Evolutionary conservation across 2,797 vertebrate species (phyloP), one percentile per base, ranked within the genome.

Genomic region (Coregonus suidteri): DNA sequence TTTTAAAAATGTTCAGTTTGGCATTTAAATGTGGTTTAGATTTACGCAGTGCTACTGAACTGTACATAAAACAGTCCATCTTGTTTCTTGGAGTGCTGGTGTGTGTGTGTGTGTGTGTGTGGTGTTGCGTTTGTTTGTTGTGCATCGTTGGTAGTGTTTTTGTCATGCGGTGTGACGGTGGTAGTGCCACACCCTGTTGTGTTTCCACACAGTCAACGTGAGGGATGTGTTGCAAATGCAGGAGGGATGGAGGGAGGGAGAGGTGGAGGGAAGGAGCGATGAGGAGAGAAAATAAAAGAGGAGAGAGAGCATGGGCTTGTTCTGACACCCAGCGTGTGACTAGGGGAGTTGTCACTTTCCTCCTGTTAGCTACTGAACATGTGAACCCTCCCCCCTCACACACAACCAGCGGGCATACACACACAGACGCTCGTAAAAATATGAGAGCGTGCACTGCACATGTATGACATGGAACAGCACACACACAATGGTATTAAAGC

Each of bases 261-360:
- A 3, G 56, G 9, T 13, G 56, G 56, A 16, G 56, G 15, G 6
- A 2, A n/a, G 16, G 53, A 34, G 31, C 31, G 25, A 34, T 6
- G 34, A 14, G 35, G 13, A 34, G 4, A 1, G 66, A 16, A n/a
- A 18, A 18, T 18, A 18, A 15, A 68, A 20, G 67, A 34, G 34
- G 7, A 9, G 37, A 47, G 35, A 47, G 67, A 70, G 14, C 30
- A 62, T 16, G 16, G 67, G 77, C 76, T 56, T 41, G 18, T 56
- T 70, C 66, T 52, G 75, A 11, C 73, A 70, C 54, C 52, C 4
- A 56, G 71, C 52, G 52, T 37, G 67, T 31, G 65, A 34, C 3
- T 15, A 2, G 65, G 11, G 65, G 30, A 67, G 13, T 15, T 31
- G 65, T 35, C 16, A n/a, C 4, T 59, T 3, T 59, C n/a, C 56